Evolutionary conservation across 2,888 invertebrate species (phyloP), one percentile per base, ranked within the genome.

Genomic region (Caenorhabditis wallacei): DNA sequence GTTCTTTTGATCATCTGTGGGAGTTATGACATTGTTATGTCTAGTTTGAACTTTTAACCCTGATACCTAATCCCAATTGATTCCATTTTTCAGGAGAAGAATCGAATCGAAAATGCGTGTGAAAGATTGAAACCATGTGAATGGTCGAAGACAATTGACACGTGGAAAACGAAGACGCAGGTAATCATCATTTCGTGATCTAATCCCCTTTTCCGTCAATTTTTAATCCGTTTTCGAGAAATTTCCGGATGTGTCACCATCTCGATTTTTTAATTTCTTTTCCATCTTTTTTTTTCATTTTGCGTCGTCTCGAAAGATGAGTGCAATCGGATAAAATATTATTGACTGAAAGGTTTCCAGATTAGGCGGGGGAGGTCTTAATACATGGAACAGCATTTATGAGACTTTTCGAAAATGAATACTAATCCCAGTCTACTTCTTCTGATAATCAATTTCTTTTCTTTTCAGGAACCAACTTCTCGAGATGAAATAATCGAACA

Each of bases 41-140:
- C 4, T 30, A 30, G 30, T 30, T 30, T 30, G 30, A 30, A 30
- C 30, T 30, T 8, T 30, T 3, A 40, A 40, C 4, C 35, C 4
- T 35, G 16, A 20, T 20, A 30, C 3, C 30, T 5, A 30, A 5
- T 30, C 30, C 8, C 20, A 35, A 57, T 2, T 22, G 2, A 59
- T 59, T 59, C 43, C 20, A 22, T n/a, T 24, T 81, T 81, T 51
- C 76, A 84, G 79, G 84, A 84, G 48, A 68, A 57, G 51, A 69
- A 81, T 43, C 71, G 80, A 13, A 63, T 84, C 16, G 84, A 84
- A 30, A 80, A 84, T 40, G 84, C 84, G 11, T 84, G 84, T 22
- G 81, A 84, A 43, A 37, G 84, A 43, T 61, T 84, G 37, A 78
- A 82, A 61, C 78, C 81, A 16, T 71, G 69, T 22, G 84, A 84